These are phyloP conservation scores for Scolopax bukidnonensis DNA, from an alignment of 2,797 vertebrate species.

Conservation along the genomic window DNA sequence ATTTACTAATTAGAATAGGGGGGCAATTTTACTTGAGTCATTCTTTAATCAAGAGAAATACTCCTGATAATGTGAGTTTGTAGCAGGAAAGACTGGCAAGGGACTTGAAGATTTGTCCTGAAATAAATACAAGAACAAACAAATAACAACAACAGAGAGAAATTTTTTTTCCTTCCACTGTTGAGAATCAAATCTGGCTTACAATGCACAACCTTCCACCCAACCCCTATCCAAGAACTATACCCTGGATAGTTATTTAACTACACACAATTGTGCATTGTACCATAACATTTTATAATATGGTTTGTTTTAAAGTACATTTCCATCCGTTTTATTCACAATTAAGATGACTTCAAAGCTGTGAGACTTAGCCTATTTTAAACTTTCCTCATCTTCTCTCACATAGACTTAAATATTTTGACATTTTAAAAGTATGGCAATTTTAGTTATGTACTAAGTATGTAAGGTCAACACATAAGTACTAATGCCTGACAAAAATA, in stretches of 20 bases:
- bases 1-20: background rate
- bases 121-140: background rate
- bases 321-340: background rate
- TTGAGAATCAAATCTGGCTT: background rate
- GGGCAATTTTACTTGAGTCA: background rate
- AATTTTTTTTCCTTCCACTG: background rate
- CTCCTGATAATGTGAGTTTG: background rate
- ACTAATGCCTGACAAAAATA: background rate
- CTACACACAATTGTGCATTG: background rate
- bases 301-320: background rate
- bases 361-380: background rate
- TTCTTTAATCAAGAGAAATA: conserved; percentile 15
- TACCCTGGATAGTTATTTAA: background rate
- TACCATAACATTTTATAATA: background rate
- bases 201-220: background rate
- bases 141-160: background rate
- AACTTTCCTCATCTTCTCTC: background rate
- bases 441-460: background rate
- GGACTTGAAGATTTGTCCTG: background rate
- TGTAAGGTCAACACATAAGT: background rate
- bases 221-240: background rate
- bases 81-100: background rate
- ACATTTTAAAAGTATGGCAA: background rate
- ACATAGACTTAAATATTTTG: background rate
- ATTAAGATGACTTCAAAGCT: background rate